These are phyloP conservation scores for Neoitamus cyanurus DNA, from an alignment of 2,888 invertebrate species.

Conservation along the genomic window DNA sequence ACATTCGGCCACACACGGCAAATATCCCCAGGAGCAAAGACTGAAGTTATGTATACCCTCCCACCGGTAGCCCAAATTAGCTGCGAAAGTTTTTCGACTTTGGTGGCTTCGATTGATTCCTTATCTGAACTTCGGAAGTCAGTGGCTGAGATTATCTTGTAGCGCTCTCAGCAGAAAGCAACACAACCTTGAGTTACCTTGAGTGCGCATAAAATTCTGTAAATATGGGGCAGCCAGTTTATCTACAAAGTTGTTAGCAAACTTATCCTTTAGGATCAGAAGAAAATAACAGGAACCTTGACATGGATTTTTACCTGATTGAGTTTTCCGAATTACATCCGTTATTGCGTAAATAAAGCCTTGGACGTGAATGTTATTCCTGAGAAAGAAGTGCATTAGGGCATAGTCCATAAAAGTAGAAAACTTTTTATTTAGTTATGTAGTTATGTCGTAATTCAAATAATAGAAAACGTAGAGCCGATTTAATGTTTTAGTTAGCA, in stretches of 20 bases:
- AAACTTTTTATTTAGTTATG: too few species aligned
- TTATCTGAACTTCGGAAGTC: background rate
- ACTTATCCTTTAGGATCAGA: background rate
- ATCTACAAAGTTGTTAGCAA: constrained; percentile 3
- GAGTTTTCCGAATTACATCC: background rate
- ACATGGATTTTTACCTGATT: background rate
- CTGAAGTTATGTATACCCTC: background rate
- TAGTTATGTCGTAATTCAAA: too few species aligned
- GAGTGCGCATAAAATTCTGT: background rate
- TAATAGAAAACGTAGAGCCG: too few species aligned
- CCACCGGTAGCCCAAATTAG: background rate
- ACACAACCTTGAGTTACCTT: background rate
- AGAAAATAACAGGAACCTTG: background rate
- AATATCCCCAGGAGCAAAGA: background rate
- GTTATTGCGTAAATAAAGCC: background rate
- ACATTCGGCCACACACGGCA: background rate
- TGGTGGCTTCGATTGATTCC: constrained; percentile 3
- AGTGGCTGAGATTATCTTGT: background rate
- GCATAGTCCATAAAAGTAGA: too few species aligned
- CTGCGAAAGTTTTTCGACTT: background rate
- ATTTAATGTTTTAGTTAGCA: too few species aligned
- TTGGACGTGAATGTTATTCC: background rate
- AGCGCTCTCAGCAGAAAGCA: background rate
- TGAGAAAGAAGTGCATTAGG: too few species aligned
- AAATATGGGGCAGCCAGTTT: background rate